Evolutionary conservation across 2,797 vertebrate genomes (phyloP).

Genomic region (Muscicapa striata): DNA sequence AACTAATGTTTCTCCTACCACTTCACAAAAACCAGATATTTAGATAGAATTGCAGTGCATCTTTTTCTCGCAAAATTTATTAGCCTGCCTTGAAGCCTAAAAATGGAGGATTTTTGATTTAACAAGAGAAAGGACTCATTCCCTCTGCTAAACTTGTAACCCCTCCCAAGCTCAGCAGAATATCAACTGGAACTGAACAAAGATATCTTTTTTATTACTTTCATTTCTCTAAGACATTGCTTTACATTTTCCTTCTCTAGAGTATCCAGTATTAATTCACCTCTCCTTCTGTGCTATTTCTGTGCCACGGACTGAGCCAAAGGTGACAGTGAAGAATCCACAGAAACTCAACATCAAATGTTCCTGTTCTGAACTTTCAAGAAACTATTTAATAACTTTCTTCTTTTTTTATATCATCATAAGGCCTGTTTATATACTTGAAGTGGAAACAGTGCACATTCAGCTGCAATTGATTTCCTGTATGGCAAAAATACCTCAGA

Average conservation of each 20-base stretch:
- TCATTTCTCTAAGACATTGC: neutral
- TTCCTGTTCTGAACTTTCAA: slow-evolving; percentile 15
- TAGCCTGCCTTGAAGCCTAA: neutral
- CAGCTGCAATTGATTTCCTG: slow-evolving; percentile 79
- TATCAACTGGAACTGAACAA: neutral
- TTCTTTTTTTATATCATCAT: neutral
- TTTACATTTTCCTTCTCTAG: neutral
- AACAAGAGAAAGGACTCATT: neutral
- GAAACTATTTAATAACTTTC: slow-evolving; percentile 10
- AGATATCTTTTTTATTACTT: neutral
- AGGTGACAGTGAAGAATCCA: neutral
- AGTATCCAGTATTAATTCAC: neutral
- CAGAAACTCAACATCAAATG: slow-evolving; percentile 1
- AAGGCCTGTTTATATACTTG: slow-evolving; percentile 66
- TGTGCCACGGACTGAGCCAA: neutral
- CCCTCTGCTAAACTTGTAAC: neutral
- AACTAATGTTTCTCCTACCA: neutral
- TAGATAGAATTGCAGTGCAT: fast-evolving
- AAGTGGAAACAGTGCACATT: slow-evolving; percentile 63
- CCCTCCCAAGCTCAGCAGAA: neutral
- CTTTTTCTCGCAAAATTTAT: neutral
- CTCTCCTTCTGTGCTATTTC: neutral
- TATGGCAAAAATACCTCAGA: slow-evolving; percentile 71
- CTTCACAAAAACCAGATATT: neutral
- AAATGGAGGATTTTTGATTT: neutral